Conservation (phyloP, 2,888 invertebrate genomes). For the Vandiemenella viatica region DNA sequence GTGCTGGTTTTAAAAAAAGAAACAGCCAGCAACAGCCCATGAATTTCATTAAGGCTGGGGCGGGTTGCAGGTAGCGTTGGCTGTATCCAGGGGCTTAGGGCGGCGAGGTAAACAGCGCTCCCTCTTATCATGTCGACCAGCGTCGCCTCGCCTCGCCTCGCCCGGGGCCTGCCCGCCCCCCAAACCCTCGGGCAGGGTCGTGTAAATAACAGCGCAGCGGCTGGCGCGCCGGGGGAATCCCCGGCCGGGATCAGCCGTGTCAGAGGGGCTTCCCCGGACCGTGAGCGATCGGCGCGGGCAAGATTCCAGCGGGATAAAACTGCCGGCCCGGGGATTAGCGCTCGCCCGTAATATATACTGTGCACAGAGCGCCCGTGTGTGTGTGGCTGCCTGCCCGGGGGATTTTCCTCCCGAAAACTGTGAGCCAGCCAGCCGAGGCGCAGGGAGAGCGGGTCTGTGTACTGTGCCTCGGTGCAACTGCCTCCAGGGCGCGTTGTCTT, state of each 20-base stretch:
- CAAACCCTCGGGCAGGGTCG: too few relatives aligned
- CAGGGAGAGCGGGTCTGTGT: too few relatives aligned
- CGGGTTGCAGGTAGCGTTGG: background rate
- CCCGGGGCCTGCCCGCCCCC: too few relatives aligned
- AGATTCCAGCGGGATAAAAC: background rate
- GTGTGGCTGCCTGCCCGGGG: background rate
- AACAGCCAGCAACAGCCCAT: too few relatives aligned
- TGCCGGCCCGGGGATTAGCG: background rate
- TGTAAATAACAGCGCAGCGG: background rate
- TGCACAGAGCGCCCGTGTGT: background rate
- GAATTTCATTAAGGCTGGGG: too few relatives aligned
- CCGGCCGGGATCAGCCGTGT: conserved; percentile 6
- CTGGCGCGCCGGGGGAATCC: background rate
- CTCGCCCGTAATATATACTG: background rate
- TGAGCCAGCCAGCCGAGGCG: too few relatives aligned
- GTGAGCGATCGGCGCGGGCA: conserved; percentile 8
- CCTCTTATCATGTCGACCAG: background rate
- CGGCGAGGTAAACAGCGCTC: background rate
- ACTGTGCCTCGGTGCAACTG: too few relatives aligned
- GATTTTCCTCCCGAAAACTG: background rate
- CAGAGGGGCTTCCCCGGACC: conserved; percentile 5
- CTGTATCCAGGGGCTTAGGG: background rate
- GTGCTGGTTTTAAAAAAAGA: too few relatives aligned
- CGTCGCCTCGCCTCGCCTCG: background rate
- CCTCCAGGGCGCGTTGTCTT: too few relatives aligned